These are phyloP conservation scores for Sturmia bella DNA, from an alignment of 2,888 invertebrate genomes.

Conservation along the genomic window DNA sequence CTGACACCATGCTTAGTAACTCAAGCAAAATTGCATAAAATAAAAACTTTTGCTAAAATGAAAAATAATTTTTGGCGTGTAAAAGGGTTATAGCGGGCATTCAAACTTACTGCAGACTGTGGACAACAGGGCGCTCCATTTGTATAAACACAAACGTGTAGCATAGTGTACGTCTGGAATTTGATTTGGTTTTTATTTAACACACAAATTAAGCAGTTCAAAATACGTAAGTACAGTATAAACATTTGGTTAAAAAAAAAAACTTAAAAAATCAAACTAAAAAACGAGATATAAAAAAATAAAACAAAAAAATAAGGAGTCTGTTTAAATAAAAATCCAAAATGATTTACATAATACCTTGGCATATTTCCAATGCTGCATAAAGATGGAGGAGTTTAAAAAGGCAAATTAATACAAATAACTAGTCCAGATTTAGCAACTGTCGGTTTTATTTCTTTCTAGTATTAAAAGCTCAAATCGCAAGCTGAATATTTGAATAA, in stretches of 20 bases:
- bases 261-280: background rate
- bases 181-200: constrained; percentile 66
- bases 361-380: constrained; percentile 82
- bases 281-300: background rate
- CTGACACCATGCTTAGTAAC: constrained; percentile 23
- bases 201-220: constrained; percentile 50
- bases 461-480: too few species aligned
- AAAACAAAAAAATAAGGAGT: background rate
- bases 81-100: constrained; percentile 29
- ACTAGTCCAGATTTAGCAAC: background rate
- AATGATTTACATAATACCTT: constrained; percentile 76
- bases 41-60: constrained; percentile 30
- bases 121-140: constrained; percentile 93
- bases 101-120: constrained; percentile 85
- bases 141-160: constrained; percentile 93
- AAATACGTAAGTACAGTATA: constrained; percentile 23
- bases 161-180: constrained; percentile 93
- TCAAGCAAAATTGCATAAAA: constrained; percentile 53
- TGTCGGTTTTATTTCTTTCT: background rate
- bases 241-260: background rate
- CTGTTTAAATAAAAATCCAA: constrained; percentile 14
- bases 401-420: constrained; percentile 11
- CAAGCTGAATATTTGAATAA: too few species aligned
- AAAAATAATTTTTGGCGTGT: background rate
- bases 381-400: constrained; percentile 60